phyloP scores from a whole-genome alignment of 2,888 invertebrate species.

The Eristalis intricaria region DNA sequence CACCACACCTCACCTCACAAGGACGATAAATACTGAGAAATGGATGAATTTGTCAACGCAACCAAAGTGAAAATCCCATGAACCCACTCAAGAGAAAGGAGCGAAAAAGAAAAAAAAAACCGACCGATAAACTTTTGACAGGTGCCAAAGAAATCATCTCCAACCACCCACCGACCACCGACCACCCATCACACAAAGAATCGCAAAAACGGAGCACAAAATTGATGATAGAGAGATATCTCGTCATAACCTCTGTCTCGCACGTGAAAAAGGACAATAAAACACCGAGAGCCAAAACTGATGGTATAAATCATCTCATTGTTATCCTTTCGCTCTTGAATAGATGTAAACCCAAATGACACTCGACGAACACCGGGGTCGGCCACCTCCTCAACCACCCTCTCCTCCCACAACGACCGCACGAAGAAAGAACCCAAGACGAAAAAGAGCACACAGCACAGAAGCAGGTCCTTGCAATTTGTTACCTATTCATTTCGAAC shows the following conservation, averaged over 20 bases:
- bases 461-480: constrained; percentile 61
- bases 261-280: constrained; percentile 48
- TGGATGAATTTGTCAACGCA: constrained; percentile 42
- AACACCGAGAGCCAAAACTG: constrained; percentile 52
- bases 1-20: background rate
- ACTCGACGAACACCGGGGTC: background rate
- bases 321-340: constrained; percentile 63
- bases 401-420: background rate
- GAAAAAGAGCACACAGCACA: constrained; percentile 4
- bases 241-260: constrained; percentile 48
- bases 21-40: constrained; percentile 1
- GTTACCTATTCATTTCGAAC: constrained; percentile 71
- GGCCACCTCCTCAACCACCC: background rate
- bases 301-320: constrained; percentile 68
- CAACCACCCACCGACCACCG: background rate
- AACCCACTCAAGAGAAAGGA: constrained; percentile 19
- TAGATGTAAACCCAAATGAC: constrained; percentile 61
- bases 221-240: constrained; percentile 64
- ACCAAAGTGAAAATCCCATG: constrained; percentile 36
- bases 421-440: constrained; percentile 10
- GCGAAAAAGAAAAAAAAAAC: constrained; percentile 25
- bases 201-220: constrained; percentile 38
- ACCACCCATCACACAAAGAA: background rate
- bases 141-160: constrained; percentile 34
- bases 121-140: constrained; percentile 66